Percentiles rank a stretch among this genome's conserved stretches.
Evolutionary conservation across 2,797 vertebrate species (phyloP).

Genomic region (Natrix natrix): DNA sequence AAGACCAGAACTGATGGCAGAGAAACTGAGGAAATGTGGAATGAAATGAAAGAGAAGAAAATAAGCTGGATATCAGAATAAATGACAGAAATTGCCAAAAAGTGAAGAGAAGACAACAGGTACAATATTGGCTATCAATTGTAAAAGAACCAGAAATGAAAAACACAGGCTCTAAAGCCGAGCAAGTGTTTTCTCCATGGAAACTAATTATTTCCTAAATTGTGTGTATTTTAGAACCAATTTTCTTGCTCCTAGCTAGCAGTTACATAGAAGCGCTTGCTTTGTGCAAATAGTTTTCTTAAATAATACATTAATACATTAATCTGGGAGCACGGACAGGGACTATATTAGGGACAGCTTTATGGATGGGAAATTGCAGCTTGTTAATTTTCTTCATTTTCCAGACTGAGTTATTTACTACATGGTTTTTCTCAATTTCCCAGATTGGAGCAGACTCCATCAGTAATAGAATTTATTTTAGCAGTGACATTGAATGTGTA

Average conservation of each 20-base stretch:
- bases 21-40: not conserved
- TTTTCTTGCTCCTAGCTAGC: not conserved
- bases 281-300: not conserved
- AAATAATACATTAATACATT: not conserved
- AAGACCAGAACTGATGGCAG: not conserved
- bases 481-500: not conserved
- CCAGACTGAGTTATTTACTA: not conserved
- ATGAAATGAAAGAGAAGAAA: not conserved
- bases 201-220: not conserved
- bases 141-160: too few relatives aligned
- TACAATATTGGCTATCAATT: too few relatives aligned
- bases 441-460: not conserved
- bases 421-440: not conserved
- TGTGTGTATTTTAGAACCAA: not conserved
- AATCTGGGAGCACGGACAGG: not conserved
- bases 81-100: not conserved
- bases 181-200: not conserved
- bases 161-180: not conserved
- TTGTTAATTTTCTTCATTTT: not conserved
- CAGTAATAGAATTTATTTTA: not conserved
- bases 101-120: not conserved
- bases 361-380: not conserved
- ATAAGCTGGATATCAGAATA: not conserved
- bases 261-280: not conserved
- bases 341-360: not conserved